Evolutionary conservation across 1,140 invertebrate genomes (phyloP).

Genomic region (Cryptotermes secundus): DNA sequence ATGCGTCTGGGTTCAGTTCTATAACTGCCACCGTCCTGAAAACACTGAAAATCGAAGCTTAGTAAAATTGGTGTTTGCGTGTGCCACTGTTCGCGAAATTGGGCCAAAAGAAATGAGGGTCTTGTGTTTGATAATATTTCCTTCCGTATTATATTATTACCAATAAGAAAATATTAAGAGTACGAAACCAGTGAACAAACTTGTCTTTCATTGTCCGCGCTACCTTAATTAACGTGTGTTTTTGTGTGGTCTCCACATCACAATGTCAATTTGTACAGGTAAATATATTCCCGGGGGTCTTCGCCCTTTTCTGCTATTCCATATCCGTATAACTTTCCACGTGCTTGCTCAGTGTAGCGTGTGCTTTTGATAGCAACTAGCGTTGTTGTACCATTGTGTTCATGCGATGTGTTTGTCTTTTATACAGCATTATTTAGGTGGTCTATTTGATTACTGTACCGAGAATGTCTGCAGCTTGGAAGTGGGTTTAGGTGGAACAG

Average conservation of each 20-base stretch:
- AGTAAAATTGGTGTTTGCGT: too few species aligned
- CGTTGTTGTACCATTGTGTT: slow-evolving; percentile 12
- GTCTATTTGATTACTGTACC: background rate
- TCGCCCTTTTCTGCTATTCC: background rate
- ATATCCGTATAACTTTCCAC: background rate
- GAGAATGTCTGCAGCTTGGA: background rate
- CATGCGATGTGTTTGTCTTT: background rate
- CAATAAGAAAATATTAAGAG: background rate
- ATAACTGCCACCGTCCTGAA: too few species aligned
- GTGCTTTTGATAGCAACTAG: slow-evolving; percentile 4
- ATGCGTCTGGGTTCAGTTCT: too few species aligned
- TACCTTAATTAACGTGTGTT: background rate
- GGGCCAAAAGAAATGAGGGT: too few species aligned
- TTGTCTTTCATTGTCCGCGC: background rate
- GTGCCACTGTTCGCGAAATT: too few species aligned
- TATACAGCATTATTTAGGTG: slow-evolving; percentile 13
- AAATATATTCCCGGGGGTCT: background rate
- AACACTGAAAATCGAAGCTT: too few species aligned
- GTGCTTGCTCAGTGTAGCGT: slow-evolving; percentile 3
- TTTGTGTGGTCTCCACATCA: background rate
- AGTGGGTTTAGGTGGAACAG: background rate
- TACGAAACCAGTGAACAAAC: background rate
- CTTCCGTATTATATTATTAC: too few species aligned
- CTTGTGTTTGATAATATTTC: too few species aligned
- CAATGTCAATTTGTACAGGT: background rate